Evolutionary conservation across 2,888 invertebrate species (phyloP), one percentile per base, ranked within the genome.

Genomic region (Sabellastarte sp.): DNA sequence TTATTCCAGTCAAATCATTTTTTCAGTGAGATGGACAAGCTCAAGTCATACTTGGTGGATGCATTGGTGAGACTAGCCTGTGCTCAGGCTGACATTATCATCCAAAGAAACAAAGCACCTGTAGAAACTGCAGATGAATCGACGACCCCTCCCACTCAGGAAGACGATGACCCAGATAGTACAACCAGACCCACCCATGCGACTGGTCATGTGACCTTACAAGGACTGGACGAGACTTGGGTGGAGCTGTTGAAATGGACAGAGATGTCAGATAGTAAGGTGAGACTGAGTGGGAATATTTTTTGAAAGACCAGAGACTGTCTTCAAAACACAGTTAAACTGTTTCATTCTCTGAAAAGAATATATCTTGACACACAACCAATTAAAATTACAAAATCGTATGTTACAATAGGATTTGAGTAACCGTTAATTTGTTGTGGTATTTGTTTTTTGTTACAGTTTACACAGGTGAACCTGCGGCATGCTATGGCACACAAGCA

Each of bases 21-120:
- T 52, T 56, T 26, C 81, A 91, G 91, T 67, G 88, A 89, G 71
- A 93, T 93, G 88, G 95, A 96, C 70, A 91, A 91, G 77, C 91
- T 92, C 80, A 93, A 91, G 78, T 88, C 86, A 57, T 89, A 89
- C 66, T 86, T 94, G 59, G 84, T 95, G 55, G 95, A 96, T 74
- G 91, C 93, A 29, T 84, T 93, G 59, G 88, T 89, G 41, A 73
- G 75, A 55, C 72, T 77, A 52, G 81, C 80, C 26, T 73, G 75
- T 60, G 80, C 80, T 3, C 78, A 80, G 72, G 76, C 76, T 20
- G 79, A 78, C 52, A 63, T 67, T 3, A 31, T 77, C 28, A 59
- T 73, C 30, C 68, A 71, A 57, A 56, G 61, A 10, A 10, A 89
- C 90, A 67, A 90, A 32, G 32, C 32, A 1, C 61, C 26, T 26